phyloP scores from a whole-genome alignment of 1,140 invertebrate species.

The Caerostris extrusa region DNA sequence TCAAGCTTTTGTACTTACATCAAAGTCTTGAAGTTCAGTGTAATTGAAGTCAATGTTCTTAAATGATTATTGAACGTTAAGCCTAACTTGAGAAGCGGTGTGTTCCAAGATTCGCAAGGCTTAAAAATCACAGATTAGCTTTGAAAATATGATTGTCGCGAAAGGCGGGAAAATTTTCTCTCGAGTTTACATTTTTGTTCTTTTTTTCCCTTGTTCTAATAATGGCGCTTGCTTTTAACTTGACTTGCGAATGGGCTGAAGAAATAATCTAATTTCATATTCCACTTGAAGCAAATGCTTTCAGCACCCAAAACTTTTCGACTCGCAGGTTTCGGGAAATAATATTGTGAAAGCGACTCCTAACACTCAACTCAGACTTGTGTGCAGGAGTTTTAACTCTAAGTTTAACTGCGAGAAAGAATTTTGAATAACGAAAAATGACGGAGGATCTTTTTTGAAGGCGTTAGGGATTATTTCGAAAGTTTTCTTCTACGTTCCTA shows the following conservation, averaged over 20 bases:
- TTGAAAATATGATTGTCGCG: neutral
- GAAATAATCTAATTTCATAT: slow-evolving; percentile 9
- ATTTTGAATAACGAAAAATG: neutral
- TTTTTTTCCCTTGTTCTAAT: neutral
- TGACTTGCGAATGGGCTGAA: neutral
- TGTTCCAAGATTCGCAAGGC: neutral
- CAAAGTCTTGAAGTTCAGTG: neutral
- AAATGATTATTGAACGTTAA: neutral
- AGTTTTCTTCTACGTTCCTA: neutral
- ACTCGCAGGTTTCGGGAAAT: neutral
- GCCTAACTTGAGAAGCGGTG: neutral
- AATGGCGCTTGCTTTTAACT: neutral
- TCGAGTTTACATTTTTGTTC: neutral
- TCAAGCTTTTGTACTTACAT: too few relatives aligned
- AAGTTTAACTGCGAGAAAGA: neutral
- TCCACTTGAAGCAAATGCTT: slow-evolving; percentile 12
- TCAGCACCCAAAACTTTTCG: slow-evolving; percentile 19
- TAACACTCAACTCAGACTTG: neutral
- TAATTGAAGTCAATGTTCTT: neutral
- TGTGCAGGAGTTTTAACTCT: neutral
- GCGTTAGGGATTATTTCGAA: neutral
- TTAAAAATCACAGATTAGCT: slow-evolving; percentile 30
- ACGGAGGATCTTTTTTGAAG: neutral
- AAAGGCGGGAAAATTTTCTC: neutral
- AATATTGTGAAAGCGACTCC: neutral